Base-by-base conservation (phyloP, 2,888 invertebrate genomes). In the Auanema sp. region DNA sequence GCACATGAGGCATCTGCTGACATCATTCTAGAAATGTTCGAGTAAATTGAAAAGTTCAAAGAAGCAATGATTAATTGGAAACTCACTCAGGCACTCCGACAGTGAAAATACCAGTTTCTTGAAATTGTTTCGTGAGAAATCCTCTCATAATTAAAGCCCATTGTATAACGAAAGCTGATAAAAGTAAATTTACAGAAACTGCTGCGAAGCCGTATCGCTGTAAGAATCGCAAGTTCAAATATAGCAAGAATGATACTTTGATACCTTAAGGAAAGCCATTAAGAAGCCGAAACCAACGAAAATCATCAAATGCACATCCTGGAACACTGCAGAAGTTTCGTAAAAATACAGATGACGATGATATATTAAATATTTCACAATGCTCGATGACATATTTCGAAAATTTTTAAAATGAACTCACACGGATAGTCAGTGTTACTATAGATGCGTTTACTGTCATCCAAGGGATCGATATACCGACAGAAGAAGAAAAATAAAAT, bases 171-270 rank as follows among this genome's bases (percentile, higher is more conserved):
- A 95, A 85, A 0, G 92, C 90, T 0, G 90, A 91, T 14, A 95
- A 84, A 18, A 96, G 88, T 84, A 93, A 89, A 83, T 93, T 93
- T 83, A 92, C 89, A 0, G 93, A 93, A 0, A 94, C 89, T 0
- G 92, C 90, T 76, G 92, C 91, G 87, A 91, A 93, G 65, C 92
- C 91, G 84, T 96, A 96, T 78, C 90, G 57, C 66, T 68, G 57
- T 14, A 67, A 41, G 42, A 60, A 33, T 11, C 8, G 41, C 41
- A n/a, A 5, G 25, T 18, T 6, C 24, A 6, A 55, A 16, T 40
- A 41, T 16, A 6, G 18, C 3, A 53, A 6, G 53, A 21, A 23
- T n/a, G 21, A 5, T 6, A 53, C 21, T n/a, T n/a, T n/a, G n/a
- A 58, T 42, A 72, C 65, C 53, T 80, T 80, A 24, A 82, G 61